A percentile compares a stretch with the other conserved stretches of the same genome.
These are phyloP conservation scores for Leucoma salicis DNA, from an alignment of 2,888 invertebrate genomes.

Conservation along the genomic window DNA sequence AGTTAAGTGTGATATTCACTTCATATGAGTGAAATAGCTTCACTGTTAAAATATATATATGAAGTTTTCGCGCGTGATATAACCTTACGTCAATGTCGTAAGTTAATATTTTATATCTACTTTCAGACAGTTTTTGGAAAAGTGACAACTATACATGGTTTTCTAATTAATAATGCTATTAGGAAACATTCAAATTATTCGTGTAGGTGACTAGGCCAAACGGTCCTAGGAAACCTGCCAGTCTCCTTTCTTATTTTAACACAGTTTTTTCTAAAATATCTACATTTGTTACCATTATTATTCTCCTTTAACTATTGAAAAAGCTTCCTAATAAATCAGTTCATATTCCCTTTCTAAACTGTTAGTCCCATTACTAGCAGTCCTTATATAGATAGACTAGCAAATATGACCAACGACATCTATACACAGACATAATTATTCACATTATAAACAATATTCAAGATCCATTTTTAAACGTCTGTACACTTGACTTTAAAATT, in stretches of 20 bases:
- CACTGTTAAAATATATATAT: no score
- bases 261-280: constrained; percentile 43
- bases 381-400: constrained; percentile 37
- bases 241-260: constrained; percentile 32
- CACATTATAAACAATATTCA: constrained; percentile 49
- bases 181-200: no score
- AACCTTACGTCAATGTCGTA: no score
- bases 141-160: no score
- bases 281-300: constrained; percentile 41
- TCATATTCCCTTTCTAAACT: constrained; percentile 37
- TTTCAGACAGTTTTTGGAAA: no score
- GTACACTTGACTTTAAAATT: constrained; percentile 37
- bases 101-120: no score
- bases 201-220: no score
- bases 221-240: no score
- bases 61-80: no score
- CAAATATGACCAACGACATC: constrained; percentile 33
- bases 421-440: constrained; percentile 42
- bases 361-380: constrained; percentile 25
- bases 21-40: no score
- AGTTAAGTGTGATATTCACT: no score
- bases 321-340: constrained; percentile 41
- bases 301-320: constrained; percentile 43
- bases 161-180: no score
- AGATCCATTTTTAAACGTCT: constrained; percentile 37